Conservation (phyloP, 2,888 invertebrate species). For the Criorhina ranunculi region DNA sequence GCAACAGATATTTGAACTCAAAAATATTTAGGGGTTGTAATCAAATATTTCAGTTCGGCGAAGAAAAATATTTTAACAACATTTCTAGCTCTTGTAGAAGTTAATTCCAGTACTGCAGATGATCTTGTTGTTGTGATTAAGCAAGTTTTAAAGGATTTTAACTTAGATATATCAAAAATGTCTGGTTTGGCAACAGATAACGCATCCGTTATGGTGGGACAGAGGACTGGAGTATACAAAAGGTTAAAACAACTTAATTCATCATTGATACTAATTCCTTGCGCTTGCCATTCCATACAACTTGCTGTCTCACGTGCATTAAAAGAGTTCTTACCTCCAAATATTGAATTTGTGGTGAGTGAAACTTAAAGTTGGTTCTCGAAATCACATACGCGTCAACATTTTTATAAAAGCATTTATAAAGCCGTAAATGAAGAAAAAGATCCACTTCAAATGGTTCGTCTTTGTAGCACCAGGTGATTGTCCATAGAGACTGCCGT, state of each 20-base stretch:
- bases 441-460: slow-evolving; percentile 2
- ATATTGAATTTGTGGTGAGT: background rate
- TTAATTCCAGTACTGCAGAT: background rate
- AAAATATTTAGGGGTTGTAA: background rate
- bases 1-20: background rate
- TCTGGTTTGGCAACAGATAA: background rate
- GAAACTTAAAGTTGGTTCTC: slow-evolving; percentile 1
- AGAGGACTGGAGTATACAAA: background rate
- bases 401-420: background rate
- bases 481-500: slow-evolving; percentile 9
- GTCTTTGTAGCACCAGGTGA: background rate
- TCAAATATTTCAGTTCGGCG: background rate
- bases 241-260: background rate
- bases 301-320: background rate
- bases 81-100: background rate
- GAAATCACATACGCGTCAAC: background rate
- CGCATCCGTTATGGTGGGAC: background rate
- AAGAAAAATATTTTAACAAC: background rate
- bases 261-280: background rate
- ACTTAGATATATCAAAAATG: too few species aligned
- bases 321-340: slow-evolving; percentile 1
- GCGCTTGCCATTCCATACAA: background rate
- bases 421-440: background rate
- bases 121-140: too few species aligned
- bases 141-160: too few species aligned